A percentile compares a stretch with the other conserved stretches of the same genome.
These are phyloP conservation scores for Bombus ignitus DNA, from an alignment of 1,140 invertebrate genomes.

Conservation along the genomic window DNA sequence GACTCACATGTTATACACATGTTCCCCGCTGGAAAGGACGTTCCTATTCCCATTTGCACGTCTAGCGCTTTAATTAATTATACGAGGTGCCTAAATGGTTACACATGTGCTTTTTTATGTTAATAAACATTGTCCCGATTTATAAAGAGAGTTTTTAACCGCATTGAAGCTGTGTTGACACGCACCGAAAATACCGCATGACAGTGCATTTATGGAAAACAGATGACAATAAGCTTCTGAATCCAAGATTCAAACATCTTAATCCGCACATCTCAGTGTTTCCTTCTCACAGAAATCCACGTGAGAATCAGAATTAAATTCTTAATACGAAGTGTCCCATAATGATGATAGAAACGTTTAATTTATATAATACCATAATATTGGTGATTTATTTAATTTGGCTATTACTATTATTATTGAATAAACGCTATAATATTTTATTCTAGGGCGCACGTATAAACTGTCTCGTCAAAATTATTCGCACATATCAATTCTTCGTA, in stretches of 20 bases:
- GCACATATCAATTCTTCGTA: too few species aligned
- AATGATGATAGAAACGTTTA: too few species aligned
- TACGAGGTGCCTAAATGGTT: not conserved
- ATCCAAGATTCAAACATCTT: too few species aligned
- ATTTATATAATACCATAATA: not conserved
- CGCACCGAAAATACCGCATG: not conserved
- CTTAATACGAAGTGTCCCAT: too few species aligned
- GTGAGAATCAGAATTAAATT: not conserved
- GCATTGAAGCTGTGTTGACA: not conserved
- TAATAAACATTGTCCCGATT: too few species aligned
- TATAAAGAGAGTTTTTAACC: not conserved
- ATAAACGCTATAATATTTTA: not conserved
- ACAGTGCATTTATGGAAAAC: not conserved
- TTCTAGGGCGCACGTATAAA: too few species aligned
- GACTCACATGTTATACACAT: not conserved
- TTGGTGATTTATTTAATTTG: not conserved
- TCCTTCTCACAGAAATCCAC: not conserved
- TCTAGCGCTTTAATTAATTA: not conserved
- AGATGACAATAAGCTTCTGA: too few species aligned
- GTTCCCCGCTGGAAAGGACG: not conserved
- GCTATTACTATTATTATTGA: not conserved
- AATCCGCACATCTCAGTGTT: not conserved
- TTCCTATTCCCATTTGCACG: not conserved
- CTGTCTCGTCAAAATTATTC: too few species aligned
- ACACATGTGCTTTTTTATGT: too few species aligned